Evolutionary conservation across 2,888 invertebrate genomes (phyloP).

Genomic region (Argyra leucocephala): DNA sequence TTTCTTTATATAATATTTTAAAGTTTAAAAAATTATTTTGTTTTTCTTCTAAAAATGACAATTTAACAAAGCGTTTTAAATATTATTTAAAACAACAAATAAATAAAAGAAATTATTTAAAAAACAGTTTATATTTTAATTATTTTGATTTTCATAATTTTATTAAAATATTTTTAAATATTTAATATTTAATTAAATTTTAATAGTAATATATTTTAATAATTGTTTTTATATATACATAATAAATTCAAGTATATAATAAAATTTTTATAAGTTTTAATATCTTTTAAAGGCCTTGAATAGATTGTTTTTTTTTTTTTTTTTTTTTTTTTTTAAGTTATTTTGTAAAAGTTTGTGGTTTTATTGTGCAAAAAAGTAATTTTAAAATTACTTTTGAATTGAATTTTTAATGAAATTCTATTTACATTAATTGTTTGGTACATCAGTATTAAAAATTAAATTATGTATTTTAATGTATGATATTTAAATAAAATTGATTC

Average conservation of each 20-base stretch:
- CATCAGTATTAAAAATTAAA: background rate
- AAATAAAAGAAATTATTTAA: no score
- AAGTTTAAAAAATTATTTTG: no score
- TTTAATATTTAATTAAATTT: background rate
- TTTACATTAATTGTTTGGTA: background rate
- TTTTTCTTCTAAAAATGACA: no score
- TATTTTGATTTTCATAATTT: background rate
- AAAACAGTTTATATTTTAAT: background rate
- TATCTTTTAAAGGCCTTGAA: constrained; percentile 1
- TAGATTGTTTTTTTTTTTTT: background rate
- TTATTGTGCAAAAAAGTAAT: background rate
- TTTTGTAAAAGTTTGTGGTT: background rate
- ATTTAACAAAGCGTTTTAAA: no score
- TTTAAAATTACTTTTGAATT: background rate
- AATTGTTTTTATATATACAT: background rate
- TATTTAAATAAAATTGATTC: no score
- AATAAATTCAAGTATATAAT: background rate
- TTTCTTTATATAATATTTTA: no score
- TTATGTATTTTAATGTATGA: background rate
- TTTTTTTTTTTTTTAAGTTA: no score
- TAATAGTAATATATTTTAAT: no score
- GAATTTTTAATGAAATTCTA: background rate
- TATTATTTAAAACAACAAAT: no score
- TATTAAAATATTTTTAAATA: background rate
- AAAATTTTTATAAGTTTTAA: background rate